phyloP scores from a whole-genome alignment of 2,797 vertebrate species.

The Lutjanus campechanus region DNA sequence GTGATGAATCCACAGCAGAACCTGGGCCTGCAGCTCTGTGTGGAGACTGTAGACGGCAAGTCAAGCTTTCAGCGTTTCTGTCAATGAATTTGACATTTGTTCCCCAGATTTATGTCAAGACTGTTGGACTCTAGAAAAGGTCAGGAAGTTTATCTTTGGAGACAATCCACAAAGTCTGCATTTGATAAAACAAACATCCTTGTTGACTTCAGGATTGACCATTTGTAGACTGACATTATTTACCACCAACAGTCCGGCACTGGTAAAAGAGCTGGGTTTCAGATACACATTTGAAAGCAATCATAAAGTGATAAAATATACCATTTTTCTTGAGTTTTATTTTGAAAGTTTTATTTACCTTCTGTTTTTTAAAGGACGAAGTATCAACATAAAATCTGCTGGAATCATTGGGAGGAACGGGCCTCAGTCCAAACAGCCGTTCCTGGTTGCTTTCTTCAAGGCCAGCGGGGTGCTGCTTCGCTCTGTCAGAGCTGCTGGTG shows the following conservation, averaged over 20 bases:
- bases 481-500: constrained; percentile 93
- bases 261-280: background rate
- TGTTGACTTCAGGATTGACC: constrained; percentile 12
- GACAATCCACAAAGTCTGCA: constrained; percentile 4
- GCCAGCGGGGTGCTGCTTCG: constrained; percentile 97
- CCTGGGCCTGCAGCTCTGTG: constrained; percentile 96
- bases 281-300: constrained; percentile 20
- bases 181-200: constrained; percentile 23
- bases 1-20: constrained; percentile 98
- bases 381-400: constrained; percentile 96
- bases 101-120: constrained; percentile 22
- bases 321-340: constrained; percentile 10
- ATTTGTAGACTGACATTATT: constrained; percentile 22
- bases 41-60: constrained; percentile 95
- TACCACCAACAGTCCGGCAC: background rate
- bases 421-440: constrained; percentile 97
- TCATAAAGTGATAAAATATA: constrained; percentile 26
- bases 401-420: constrained; percentile 96
- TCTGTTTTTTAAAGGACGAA: constrained; percentile 87
- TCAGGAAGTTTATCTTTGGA: constrained; percentile 23
- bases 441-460: constrained; percentile 99
- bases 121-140: constrained; percentile 9
- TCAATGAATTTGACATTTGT: background rate
- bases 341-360: constrained; percentile 52
- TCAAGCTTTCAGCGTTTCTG: constrained; percentile 41